Percentiles rank a stretch among this genome's conserved stretches.
Evolutionary conservation across 2,797 vertebrate genomes (phyloP).

Genomic region (Choloepus didactylus): DNA sequence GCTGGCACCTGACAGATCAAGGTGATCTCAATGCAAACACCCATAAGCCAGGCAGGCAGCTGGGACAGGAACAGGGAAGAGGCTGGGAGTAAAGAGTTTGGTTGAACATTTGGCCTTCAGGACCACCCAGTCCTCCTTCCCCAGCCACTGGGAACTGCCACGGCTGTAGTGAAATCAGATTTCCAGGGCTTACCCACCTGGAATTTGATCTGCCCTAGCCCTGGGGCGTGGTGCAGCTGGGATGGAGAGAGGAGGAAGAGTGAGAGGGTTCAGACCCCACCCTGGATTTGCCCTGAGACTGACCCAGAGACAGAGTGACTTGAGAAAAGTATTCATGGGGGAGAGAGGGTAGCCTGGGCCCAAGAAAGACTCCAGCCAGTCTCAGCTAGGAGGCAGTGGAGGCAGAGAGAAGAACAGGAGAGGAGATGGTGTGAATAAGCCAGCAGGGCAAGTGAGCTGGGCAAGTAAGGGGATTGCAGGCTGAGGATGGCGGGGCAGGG

Average conservation of each 20-base stretch:
- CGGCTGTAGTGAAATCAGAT: constrained; percentile 12
- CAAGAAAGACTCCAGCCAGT: neutral
- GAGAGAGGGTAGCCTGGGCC: neutral
- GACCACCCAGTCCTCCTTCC: neutral
- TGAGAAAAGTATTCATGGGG: neutral
- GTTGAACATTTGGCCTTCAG: constrained; percentile 27
- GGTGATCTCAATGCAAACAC: constrained; percentile 26
- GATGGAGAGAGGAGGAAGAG: neutral
- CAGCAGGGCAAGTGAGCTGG: neutral
- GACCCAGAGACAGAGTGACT: neutral
- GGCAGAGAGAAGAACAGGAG: neutral
- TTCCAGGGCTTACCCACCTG: neutral
- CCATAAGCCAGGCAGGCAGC: constrained; percentile 61
- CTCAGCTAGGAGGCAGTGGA: neutral
- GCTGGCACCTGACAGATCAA: constrained; percentile 39
- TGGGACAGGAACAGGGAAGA: neutral
- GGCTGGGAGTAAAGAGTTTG: neutral
- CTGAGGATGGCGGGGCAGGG: neutral
- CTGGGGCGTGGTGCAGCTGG: neutral
- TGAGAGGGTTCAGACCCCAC: neutral
- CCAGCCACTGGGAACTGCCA: neutral
- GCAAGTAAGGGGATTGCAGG: neutral
- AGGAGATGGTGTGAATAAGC: neutral
- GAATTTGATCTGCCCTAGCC: neutral
- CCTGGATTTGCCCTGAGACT: constrained; percentile 22